A percentile compares a stretch with the other conserved stretches of the same genome.
phyloP scores from a whole-genome alignment of 2,113 vertebrate species.

The Nestor notabilis region DNA sequence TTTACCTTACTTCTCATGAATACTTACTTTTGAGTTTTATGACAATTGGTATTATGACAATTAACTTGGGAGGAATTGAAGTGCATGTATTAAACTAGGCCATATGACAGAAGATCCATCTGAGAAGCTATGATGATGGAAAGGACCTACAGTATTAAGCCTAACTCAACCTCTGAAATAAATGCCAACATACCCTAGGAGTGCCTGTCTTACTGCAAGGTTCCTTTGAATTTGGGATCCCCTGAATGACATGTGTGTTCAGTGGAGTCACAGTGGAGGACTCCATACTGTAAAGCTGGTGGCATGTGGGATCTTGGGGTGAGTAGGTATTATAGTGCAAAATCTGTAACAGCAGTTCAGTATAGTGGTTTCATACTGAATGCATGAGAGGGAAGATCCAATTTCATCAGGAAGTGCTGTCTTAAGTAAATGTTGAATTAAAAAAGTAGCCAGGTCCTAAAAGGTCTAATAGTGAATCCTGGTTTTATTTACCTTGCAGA shows the following conservation, averaged over 20 bases:
- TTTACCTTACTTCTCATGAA: neutral
- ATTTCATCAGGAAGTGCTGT: neutral
- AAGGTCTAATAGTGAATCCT: neutral
- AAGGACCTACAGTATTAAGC: neutral
- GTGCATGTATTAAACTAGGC: neutral
- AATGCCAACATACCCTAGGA: neutral
- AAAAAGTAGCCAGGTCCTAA: neutral
- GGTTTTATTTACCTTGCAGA: neutral
- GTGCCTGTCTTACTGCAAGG: neutral
- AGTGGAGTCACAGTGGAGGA: neutral
- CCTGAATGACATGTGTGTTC: neutral
- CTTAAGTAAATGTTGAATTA: neutral
- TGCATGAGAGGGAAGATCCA: neutral
- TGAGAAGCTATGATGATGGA: neutral
- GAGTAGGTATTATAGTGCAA: neutral
- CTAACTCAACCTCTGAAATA: neutral
- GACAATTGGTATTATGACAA: neutral
- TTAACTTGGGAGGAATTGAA: neutral
- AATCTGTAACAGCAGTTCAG: neutral
- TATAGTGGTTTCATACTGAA: neutral
- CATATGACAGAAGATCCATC: neutral
- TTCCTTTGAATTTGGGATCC: neutral
- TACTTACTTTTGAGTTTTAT: neutral
- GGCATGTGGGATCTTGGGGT: neutral
- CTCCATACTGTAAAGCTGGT: neutral